These are phyloP conservation scores for Timema cristinae DNA, from an alignment of 2,888 invertebrate genomes.

Conservation along the genomic window DNA sequence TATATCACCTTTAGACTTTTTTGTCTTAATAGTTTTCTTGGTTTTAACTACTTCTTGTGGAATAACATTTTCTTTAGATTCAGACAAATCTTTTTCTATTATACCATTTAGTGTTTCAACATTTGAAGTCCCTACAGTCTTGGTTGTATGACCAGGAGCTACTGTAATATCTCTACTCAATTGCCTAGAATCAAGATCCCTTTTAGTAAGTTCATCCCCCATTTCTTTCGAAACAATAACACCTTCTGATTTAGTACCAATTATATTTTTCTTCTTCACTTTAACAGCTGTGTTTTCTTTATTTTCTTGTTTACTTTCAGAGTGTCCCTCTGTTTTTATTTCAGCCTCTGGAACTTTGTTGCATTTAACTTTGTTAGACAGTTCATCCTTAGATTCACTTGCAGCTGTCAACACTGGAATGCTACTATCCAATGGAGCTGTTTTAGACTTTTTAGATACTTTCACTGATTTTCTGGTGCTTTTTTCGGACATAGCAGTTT, in stretches of 20 bases:
- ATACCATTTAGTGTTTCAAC: too few species aligned
- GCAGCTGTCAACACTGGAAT: conserved; percentile 40
- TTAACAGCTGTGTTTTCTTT: conserved; percentile 22
- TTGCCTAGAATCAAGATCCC: not conserved
- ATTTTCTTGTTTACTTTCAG: conserved; percentile 26
- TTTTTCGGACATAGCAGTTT: not conserved
- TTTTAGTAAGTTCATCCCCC: conserved; percentile 22
- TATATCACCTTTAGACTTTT: conserved; percentile 22
- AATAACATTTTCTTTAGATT: too few species aligned
- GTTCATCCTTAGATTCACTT: too few species aligned
- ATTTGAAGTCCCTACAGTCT: not conserved
- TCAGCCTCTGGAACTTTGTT: conserved; percentile 37
- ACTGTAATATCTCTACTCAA: too few species aligned
- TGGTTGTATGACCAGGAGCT: too few species aligned
- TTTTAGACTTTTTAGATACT: conserved; percentile 18
- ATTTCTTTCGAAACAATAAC: conserved; percentile 22
- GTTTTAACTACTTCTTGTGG: conserved; percentile 31
- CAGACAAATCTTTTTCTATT: too few species aligned
- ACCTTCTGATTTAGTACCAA: conserved; percentile 23
- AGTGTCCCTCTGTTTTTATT: conserved; percentile 19
- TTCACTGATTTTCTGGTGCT: conserved; percentile 17
- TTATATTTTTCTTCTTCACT: conserved; percentile 27
- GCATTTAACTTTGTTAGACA: conserved; percentile 34
- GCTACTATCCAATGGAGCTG: conserved; percentile 6
- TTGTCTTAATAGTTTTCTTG: conserved; percentile 30